These are phyloP conservation scores for Drosophila mettleri DNA, from an alignment of 2,888 invertebrate species.

Conservation along the genomic window DNA sequence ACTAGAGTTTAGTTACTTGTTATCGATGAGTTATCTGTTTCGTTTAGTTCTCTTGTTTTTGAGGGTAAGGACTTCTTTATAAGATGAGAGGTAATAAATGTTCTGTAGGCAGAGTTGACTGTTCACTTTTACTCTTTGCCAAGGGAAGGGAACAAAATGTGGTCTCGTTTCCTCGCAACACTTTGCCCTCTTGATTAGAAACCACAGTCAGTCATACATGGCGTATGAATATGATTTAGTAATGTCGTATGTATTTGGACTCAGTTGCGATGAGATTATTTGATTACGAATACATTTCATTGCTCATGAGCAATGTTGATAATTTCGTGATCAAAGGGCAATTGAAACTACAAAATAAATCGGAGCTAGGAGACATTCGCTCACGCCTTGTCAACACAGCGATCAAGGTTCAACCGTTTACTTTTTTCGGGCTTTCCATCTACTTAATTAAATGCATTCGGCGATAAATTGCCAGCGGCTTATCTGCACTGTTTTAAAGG, in stretches of 20 bases:
- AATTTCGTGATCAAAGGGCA: not conserved
- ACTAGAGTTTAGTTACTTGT: too few relatives aligned
- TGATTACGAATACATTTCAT: not conserved
- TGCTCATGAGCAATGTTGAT: not conserved
- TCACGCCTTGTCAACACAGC: conserved; percentile 16
- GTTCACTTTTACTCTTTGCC: too few relatives aligned
- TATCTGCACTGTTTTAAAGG: conserved; percentile 37
- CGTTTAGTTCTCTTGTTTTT: too few relatives aligned
- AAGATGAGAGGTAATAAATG: too few relatives aligned
- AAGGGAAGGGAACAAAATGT: too few relatives aligned
- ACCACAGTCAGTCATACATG: not conserved
- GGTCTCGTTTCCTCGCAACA: too few relatives aligned
- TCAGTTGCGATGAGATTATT: not conserved
- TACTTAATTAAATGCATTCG: conserved; percentile 39
- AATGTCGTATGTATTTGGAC: not conserved
- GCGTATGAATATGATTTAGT: not conserved
- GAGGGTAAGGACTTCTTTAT: too few relatives aligned
- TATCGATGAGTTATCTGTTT: too few relatives aligned
- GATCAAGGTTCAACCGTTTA: conserved; percentile 27
- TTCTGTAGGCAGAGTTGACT: too few relatives aligned
- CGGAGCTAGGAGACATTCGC: conserved; percentile 13
- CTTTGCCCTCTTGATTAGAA: not conserved
- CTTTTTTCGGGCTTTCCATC: conserved; percentile 30
- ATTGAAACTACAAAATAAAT: not conserved
- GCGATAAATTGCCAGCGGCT: conserved; percentile 38